These are phyloP conservation scores for Stegostoma tigrinum DNA, from an alignment of 2,113 vertebrate genomes.

Conservation along the genomic window DNA sequence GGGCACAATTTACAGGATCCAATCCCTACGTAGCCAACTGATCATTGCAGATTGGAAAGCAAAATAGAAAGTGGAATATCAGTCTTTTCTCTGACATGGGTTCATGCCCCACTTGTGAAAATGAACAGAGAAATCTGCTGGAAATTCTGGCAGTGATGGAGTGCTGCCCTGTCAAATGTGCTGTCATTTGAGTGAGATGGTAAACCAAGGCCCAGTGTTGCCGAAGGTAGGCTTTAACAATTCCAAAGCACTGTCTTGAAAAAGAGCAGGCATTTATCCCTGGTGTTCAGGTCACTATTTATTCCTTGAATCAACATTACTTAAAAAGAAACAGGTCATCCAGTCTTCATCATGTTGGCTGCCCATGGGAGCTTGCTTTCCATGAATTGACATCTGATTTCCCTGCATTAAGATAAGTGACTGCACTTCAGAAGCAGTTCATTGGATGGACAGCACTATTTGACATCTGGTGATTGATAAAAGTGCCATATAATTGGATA, in stretches of 20 bases:
- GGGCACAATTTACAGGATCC: background rate
- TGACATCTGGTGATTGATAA: background rate
- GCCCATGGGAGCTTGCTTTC: background rate
- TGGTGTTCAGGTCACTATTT: background rate
- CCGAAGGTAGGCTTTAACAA: background rate
- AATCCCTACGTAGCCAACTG: background rate
- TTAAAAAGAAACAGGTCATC: background rate
- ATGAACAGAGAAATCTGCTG: background rate
- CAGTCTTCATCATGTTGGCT: background rate
- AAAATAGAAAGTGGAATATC: background rate
- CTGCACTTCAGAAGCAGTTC: background rate
- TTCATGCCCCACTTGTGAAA: background rate
- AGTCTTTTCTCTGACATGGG: background rate
- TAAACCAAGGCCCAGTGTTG: background rate
- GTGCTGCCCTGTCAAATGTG: background rate
- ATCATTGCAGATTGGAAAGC: background rate
- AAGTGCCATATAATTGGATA: background rate
- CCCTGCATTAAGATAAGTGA: background rate
- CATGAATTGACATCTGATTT: background rate
- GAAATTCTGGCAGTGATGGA: background rate
- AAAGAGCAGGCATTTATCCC: background rate
- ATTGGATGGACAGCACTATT: background rate
- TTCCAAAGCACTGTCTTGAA: background rate
- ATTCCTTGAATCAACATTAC: background rate
- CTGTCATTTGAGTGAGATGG: background rate